Conservation (phyloP, 2,113 vertebrate genomes). For the Ophthalmolycus amberensis region DNA sequence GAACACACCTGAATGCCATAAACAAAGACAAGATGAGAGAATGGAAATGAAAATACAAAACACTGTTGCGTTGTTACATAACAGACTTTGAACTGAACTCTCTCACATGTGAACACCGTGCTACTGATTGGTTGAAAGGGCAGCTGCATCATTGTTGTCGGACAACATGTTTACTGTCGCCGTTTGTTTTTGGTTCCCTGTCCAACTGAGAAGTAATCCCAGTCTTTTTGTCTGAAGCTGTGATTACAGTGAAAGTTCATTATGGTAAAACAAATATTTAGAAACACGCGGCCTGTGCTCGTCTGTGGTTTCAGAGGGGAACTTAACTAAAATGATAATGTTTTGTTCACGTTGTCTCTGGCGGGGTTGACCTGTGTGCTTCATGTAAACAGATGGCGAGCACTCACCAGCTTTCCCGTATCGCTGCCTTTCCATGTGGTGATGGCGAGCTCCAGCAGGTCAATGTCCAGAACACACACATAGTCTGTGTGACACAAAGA, state of each 20-base stretch:
- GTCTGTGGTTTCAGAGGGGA: constrained; percentile 43
- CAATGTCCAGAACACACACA: constrained; percentile 91
- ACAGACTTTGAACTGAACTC: background rate
- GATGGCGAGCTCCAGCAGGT: constrained; percentile 91
- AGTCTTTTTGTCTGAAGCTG: constrained; percentile 5
- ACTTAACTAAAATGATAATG: constrained; percentile 38
- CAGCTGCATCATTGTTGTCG: background rate
- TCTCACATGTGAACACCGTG: background rate
- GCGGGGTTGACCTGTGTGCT: background rate
- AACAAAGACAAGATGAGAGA: background rate
- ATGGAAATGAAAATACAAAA: background rate
- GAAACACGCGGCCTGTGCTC: constrained; percentile 19
- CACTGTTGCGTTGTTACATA: constrained; percentile 1
- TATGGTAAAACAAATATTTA: constrained; percentile 55
- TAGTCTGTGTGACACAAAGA: constrained; percentile 83
- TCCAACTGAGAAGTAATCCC: constrained; percentile 22
- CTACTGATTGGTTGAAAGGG: constrained; percentile 11
- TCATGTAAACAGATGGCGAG: constrained; percentile 3
- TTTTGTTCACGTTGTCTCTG: constrained; percentile 33
- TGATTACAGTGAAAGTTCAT: constrained; percentile 30
- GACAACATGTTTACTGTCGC: constrained; percentile 8
- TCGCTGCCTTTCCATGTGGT: constrained; percentile 92
- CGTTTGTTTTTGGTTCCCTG: constrained; percentile 24
- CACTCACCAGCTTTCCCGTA: constrained; percentile 86
- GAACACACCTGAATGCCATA: background rate